These are phyloP conservation scores for Ceratosolen fusciceps DNA, from an alignment of 1,140 invertebrate species.

Conservation along the genomic window DNA sequence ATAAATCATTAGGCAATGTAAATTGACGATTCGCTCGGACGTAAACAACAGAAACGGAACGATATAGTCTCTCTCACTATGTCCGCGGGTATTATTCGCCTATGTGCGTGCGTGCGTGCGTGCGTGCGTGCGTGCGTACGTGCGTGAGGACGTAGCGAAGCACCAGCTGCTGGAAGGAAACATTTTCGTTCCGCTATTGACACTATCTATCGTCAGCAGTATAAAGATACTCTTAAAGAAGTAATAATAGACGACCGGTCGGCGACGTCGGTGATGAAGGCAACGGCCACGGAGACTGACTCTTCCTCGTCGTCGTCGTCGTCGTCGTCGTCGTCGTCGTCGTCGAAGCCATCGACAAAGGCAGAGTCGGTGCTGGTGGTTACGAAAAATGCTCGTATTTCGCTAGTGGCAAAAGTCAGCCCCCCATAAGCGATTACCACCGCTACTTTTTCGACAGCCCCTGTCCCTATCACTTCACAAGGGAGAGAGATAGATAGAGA, in stretches of 20 bases:
- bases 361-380: too few species aligned
- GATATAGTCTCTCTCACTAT: too few species aligned
- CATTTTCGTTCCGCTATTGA: slow-evolving; percentile 47
- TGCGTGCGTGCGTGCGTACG: slow-evolving; percentile 36
- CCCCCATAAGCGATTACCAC: slow-evolving; percentile 36
- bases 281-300: too few species aligned
- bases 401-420: slow-evolving; percentile 12
- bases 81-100: too few species aligned
- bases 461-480: slow-evolving; percentile 11
- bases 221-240: slow-evolving; percentile 46
- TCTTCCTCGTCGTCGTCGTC: too few species aligned
- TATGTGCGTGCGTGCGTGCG: slow-evolving; percentile 32
- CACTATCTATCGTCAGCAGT: slow-evolving; percentile 42
- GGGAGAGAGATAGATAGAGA: too few species aligned
- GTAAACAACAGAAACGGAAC: slow-evolving; percentile 44
- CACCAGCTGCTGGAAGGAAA: slow-evolving; percentile 42
- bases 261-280: background rate
- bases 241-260: slow-evolving; percentile 39
- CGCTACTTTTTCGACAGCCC: slow-evolving; percentile 38
- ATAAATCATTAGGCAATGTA: slow-evolving; percentile 44
- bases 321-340: too few species aligned
- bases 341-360: too few species aligned
- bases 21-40: slow-evolving; percentile 40
- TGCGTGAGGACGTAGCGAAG: too few species aligned
- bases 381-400: slow-evolving; percentile 34